Percentiles rank a stretch among this genome's conserved stretches.
Evolutionary conservation across 2,797 vertebrate species (phyloP).

Genomic region (Salarias fasciatus): DNA sequence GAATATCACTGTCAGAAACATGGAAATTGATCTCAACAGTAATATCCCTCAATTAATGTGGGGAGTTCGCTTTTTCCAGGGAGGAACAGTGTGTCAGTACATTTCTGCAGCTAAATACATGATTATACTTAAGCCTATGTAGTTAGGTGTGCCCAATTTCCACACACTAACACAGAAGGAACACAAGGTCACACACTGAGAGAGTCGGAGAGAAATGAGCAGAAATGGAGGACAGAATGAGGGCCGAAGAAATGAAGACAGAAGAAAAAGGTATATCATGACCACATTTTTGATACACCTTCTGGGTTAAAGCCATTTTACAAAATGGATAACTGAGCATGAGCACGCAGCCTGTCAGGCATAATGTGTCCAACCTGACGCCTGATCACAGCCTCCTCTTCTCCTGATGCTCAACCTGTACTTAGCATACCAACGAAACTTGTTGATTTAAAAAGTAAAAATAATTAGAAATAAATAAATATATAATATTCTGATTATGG

Average conservation of each 20-base stretch:
- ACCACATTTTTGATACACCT: slow-evolving; percentile 45
- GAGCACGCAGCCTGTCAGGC: slow-evolving; percentile 23
- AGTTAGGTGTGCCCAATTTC: slow-evolving; percentile 86
- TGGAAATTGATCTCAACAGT: slow-evolving; percentile 82
- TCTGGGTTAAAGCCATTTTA: slow-evolving; percentile 50
- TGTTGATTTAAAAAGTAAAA: neutral
- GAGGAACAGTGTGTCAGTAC: slow-evolving; percentile 78
- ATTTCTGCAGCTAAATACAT: slow-evolving; percentile 82
- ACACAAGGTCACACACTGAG: slow-evolving; percentile 75
- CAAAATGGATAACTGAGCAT: slow-evolving; percentile 54
- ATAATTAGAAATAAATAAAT: too few relatives aligned
- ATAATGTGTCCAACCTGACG: slow-evolving; percentile 36
- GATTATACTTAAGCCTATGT: slow-evolving; percentile 85
- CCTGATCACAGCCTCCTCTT: neutral
- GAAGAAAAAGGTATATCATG: slow-evolving; percentile 41
- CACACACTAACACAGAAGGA: slow-evolving; percentile 77
- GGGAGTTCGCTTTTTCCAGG: slow-evolving; percentile 80
- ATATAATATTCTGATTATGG: too few relatives aligned
- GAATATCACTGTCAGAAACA: slow-evolving; percentile 76
- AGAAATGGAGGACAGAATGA: slow-evolving; percentile 55
- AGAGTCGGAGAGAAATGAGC: slow-evolving; percentile 50
- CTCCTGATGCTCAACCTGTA: neutral
- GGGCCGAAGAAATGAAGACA: slow-evolving; percentile 58
- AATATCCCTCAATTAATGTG: slow-evolving; percentile 81
- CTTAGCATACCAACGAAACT: slow-evolving; percentile 52